phyloP scores from a whole-genome alignment of 53 echinoderm and acorn worm species.

The Astropecten irregularis region DNA sequence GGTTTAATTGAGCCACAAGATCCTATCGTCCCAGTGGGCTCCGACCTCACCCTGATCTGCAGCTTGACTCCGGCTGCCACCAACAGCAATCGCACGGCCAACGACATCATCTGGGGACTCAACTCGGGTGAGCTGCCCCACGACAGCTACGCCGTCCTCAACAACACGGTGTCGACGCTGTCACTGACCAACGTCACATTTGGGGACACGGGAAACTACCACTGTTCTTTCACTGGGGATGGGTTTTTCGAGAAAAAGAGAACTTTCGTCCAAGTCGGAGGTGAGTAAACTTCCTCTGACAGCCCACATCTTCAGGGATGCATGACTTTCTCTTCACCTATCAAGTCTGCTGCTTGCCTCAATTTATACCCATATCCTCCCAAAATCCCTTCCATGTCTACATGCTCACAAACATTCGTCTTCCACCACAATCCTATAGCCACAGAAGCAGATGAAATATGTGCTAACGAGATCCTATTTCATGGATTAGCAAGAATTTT shows the following conservation, averaged over 20 bases:
- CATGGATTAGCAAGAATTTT: too few species aligned
- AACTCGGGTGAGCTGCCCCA: neutral
- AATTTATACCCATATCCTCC: too few species aligned
- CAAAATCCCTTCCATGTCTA: too few species aligned
- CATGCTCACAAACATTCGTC: too few species aligned
- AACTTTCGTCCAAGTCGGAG: neutral
- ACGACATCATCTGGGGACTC: conserved; percentile 11
- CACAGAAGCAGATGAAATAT: too few species aligned
- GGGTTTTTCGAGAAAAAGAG: neutral
- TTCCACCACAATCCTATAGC: too few species aligned
- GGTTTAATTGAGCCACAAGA: neutral
- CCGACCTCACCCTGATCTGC: conserved; percentile 18
- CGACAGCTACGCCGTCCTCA: neutral
- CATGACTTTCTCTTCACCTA: too few species aligned
- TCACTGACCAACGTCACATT: conserved; percentile 12
- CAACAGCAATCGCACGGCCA: neutral
- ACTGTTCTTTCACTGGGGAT: conserved; percentile 7
- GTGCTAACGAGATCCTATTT: too few species aligned
- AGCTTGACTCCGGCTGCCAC: neutral
- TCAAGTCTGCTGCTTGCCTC: too few species aligned
- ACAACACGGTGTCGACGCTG: conserved; percentile 19
- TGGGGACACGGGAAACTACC: neutral
- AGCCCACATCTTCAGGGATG: too few species aligned
- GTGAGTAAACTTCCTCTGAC: too few species aligned
- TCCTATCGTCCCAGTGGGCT: neutral